Percentiles rank a stretch among this genome's conserved stretches.
Evolutionary conservation across 2,797 vertebrate species (phyloP).

Genomic region (Sebastes baramenuke): DNA sequence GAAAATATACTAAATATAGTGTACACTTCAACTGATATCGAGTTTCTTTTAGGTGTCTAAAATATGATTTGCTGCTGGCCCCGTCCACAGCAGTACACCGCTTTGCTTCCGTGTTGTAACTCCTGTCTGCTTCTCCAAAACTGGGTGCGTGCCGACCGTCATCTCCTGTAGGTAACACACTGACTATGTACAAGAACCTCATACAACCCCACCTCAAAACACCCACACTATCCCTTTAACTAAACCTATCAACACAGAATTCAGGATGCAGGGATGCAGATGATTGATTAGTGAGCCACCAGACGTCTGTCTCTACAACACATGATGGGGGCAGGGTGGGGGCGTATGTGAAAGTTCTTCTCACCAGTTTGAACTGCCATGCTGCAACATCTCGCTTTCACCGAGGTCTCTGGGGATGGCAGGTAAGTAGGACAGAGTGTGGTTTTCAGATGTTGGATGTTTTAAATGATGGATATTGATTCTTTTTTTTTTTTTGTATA

Average conservation of each 20-base stretch:
- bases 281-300: conserved; percentile 21
- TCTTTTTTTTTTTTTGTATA: conserved; percentile 5
- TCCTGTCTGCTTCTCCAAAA: too few relatives aligned
- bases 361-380: conserved; percentile 84
- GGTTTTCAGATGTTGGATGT: conserved; percentile 59
- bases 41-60: too few relatives aligned
- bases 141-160: too few relatives aligned
- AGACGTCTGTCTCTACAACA: conserved; percentile 46
- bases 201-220: too few relatives aligned
- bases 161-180: too few relatives aligned
- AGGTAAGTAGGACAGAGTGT: conserved; percentile 83
- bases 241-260: neutral
- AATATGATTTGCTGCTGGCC: too few relatives aligned
- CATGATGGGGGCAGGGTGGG: conserved; percentile 29
- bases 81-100: too few relatives aligned
- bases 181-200: too few relatives aligned
- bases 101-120: too few relatives aligned
- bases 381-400: conserved; percentile 85
- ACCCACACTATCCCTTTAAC: neutral
- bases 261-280: neutral
- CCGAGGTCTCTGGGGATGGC: conserved; percentile 84
- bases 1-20: too few relatives aligned
- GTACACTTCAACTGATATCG: too few relatives aligned
- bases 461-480: conserved; percentile 40
- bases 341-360: conserved; percentile 74